Evolutionary conservation across 2,113 vertebrate species (phyloP).

Genomic region (Oncorhynchus keta): DNA sequence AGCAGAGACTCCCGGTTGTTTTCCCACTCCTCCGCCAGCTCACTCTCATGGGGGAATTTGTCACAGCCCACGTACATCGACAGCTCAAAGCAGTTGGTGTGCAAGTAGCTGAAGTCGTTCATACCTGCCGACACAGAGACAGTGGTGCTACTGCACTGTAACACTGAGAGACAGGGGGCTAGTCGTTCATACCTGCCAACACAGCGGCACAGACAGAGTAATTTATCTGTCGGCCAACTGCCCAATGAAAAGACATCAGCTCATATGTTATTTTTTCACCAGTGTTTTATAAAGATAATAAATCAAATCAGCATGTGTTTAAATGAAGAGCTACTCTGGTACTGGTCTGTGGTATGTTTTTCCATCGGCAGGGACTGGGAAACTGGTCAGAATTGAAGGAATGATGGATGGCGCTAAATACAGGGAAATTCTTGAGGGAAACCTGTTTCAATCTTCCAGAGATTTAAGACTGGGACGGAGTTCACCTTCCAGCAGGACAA

Average conservation of each 20-base stretch:
- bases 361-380: too few relatives aligned
- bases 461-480: too few relatives aligned
- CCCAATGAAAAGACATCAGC: not conserved
- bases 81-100: slow-evolving; percentile 97
- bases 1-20: slow-evolving; percentile 95
- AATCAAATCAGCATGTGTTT: too few relatives aligned
- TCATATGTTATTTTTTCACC: not conserved
- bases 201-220: slow-evolving; percentile 30
- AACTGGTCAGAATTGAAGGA: too few relatives aligned
- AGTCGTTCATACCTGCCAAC: slow-evolving; percentile 19
- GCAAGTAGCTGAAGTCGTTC: slow-evolving; percentile 97
- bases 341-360: too few relatives aligned
- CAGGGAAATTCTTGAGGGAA: too few relatives aligned
- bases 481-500: too few relatives aligned
- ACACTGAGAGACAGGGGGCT: too few relatives aligned
- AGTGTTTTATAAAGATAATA: not conserved
- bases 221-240: not conserved
- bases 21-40: slow-evolving; percentile 94
- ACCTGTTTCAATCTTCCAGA: too few relatives aligned
- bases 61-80: slow-evolving; percentile 97
- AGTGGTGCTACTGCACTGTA: too few relatives aligned
- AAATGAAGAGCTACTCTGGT: too few relatives aligned
- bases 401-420: too few relatives aligned
- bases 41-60: slow-evolving; percentile 92
- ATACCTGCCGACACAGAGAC: slow-evolving; percentile 78